Evolutionary conservation across 2,888 invertebrate genomes (phyloP), one percentile per base, ranked within the genome.

Genomic region (Tenthredo scrophulariae): DNA sequence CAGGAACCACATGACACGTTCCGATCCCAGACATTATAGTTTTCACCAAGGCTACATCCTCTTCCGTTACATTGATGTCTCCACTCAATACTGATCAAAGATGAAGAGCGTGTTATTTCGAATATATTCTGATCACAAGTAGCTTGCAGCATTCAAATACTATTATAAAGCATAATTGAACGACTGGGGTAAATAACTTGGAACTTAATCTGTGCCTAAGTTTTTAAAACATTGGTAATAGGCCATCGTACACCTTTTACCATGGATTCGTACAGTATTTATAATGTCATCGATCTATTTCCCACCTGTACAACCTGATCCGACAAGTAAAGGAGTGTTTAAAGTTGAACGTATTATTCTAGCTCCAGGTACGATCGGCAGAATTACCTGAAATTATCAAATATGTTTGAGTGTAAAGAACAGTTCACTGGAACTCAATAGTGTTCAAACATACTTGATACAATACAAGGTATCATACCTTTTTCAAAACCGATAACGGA

Each of bases 1-100:
- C 98, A 0, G 96, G 95, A 26, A 98, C 96, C 90, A 95, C 95
- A 89, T 97, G 96, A 88, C 95, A 95, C 86, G 94, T n/a, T 18
- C 84, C 95, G 29, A 97, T 93, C 0, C 98, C 97, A 83, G 95
- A 94, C 29, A 96, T 91, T 86, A 98, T 94, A 65, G 94, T 94
- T 89, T 96, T 95, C 0, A 97, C 94, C 62, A 95, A 89, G 40
- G 92, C 90, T 80, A 96, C 94, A 90, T 96, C 96, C 29, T 94
- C 94, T 15, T 94, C 93, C 0, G 94, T 94, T 0, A 96, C 96
- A 86, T 33, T 65, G 26, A n/a, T 79, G 46, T 84, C 85, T 29
- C 86, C 79, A 46, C 87, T 86, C 80, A 88, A 89, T 1, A 85
- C 89, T 90, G 85, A 46, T 46, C 26, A n/a, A 77, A 87, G 85